These are phyloP conservation scores for Isotomurus palustris DNA, from an alignment of 2,888 invertebrate genomes.

Conservation along the genomic window DNA sequence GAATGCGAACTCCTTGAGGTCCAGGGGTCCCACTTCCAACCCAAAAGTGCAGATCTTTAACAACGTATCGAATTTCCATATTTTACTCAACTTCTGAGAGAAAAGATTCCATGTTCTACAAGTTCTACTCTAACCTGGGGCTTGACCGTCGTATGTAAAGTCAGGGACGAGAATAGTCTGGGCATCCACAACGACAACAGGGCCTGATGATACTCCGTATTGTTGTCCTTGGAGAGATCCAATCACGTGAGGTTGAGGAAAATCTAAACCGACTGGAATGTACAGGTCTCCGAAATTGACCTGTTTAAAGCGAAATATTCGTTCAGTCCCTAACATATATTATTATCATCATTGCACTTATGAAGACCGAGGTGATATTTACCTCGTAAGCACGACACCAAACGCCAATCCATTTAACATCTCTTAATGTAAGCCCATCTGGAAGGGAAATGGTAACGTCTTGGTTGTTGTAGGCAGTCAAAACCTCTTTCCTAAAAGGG, in stretches of 20 bases:
- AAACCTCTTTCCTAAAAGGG: conserved; percentile 60
- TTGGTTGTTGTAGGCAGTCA: conserved; percentile 74
- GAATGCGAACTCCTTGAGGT: conserved; percentile 75
- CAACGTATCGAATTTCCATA: too few species aligned
- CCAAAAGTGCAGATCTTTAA: conserved; percentile 88
- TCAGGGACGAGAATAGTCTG: conserved; percentile 85
- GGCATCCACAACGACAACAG: conserved; percentile 83
- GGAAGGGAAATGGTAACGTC: conserved; percentile 79
- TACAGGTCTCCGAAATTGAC: conserved; percentile 84
- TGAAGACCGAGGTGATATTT: too few species aligned
- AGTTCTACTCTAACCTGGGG: conserved; percentile 63
- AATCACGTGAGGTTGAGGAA: conserved; percentile 77
- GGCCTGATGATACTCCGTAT: conserved; percentile 76
- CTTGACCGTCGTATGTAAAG: conserved; percentile 87
- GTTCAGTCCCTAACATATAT: not conserved
- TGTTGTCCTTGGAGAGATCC: conserved; percentile 67
- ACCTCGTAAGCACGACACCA: conserved; percentile 89
- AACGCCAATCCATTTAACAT: conserved; percentile 81
- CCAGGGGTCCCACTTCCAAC: conserved; percentile 80
- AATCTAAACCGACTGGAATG: conserved; percentile 71
- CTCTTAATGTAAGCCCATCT: conserved; percentile 75
- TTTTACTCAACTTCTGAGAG: too few species aligned
- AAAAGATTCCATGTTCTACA: too few species aligned
- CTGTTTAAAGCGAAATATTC: conserved; percentile 51
- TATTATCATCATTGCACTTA: not conserved